phyloP scores from a whole-genome alignment of 1,140 invertebrate genomes.

The Zophobas atratus region DNA sequence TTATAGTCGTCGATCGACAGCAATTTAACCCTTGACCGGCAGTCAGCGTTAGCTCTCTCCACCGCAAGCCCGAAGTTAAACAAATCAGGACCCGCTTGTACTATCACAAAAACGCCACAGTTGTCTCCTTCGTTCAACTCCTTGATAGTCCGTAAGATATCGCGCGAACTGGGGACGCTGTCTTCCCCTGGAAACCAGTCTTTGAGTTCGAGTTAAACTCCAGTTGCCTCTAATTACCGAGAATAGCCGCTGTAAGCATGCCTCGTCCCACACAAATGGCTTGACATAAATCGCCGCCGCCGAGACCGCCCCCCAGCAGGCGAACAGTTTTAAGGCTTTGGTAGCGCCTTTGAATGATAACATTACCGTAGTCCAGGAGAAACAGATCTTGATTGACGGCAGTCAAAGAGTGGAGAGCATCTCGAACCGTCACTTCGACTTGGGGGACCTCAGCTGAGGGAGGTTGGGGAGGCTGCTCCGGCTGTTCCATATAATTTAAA shows the following conservation, averaged over 20 bases:
- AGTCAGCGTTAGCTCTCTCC: slow-evolving; percentile 62
- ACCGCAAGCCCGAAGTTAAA: slow-evolving; percentile 66
- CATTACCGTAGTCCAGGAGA: slow-evolving; percentile 63
- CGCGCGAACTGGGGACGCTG: slow-evolving; percentile 70
- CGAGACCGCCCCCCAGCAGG: slow-evolving; percentile 77
- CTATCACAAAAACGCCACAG: slow-evolving; percentile 63
- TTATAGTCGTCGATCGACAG: slow-evolving; percentile 61
- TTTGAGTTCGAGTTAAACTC: slow-evolving; percentile 15
- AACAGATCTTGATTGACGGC: slow-evolving; percentile 60
- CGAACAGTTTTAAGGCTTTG: slow-evolving; percentile 70
- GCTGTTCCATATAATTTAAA: too few species aligned
- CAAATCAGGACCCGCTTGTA: slow-evolving; percentile 60
- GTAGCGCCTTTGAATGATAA: slow-evolving; percentile 62
- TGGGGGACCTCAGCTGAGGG: not conserved
- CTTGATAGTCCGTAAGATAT: slow-evolving; percentile 69
- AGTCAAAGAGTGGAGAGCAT: slow-evolving; percentile 16
- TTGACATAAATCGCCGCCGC: slow-evolving; percentile 78
- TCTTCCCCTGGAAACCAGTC: slow-evolving; percentile 57
- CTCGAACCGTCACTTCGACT: not conserved
- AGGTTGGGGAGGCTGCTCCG: too few species aligned
- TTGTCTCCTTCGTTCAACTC: slow-evolving; percentile 66
- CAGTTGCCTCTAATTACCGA: slow-evolving; percentile 67
- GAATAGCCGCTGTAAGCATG: slow-evolving; percentile 78
- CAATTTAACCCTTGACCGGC: slow-evolving; percentile 56
- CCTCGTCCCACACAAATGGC: slow-evolving; percentile 79